These are phyloP conservation scores for Pseudomugil tenellus DNA, from an alignment of 2,797 vertebrate species.

Conservation along the genomic window DNA sequence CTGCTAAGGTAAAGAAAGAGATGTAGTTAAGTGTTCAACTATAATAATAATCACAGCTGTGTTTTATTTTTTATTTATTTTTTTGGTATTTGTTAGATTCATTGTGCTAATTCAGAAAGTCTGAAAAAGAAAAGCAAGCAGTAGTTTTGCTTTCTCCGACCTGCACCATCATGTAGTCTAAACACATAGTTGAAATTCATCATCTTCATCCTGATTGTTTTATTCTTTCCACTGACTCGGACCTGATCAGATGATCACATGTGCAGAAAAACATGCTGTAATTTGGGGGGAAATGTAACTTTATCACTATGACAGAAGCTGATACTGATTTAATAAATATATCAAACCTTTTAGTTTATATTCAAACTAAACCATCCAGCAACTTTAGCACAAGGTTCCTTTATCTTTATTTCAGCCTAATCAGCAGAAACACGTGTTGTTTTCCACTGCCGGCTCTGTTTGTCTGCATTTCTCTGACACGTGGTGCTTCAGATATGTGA, in stretches of 20 bases:
- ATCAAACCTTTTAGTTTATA: neutral
- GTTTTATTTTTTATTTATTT: neutral
- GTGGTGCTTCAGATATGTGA: slow-evolving; percentile 26
- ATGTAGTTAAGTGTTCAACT: no score
- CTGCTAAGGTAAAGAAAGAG: slow-evolving; percentile 67
- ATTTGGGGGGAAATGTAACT: no score
- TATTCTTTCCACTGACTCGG: neutral
- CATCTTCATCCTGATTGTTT: neutral
- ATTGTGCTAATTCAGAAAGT: neutral
- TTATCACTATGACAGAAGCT: neutral
- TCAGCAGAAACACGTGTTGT: slow-evolving; percentile 5
- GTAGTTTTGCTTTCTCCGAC: neutral
- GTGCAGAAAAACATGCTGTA: neutral
- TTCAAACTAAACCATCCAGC: neutral
- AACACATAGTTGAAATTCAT: neutral
- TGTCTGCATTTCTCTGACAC: slow-evolving; percentile 4
- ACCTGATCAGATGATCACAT: neutral
- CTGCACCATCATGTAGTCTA: neutral
- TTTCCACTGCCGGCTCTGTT: neutral
- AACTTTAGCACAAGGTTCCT: no score
- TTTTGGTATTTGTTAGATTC: neutral
- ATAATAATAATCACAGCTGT: neutral
- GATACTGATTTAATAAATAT: neutral
- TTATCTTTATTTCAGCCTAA: neutral
- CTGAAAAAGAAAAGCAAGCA: neutral